Evolutionary conservation across 1,140 invertebrate genomes (phyloP), one percentile per base, ranked within the genome.

Genomic region (Steinernema feltiae): DNA sequence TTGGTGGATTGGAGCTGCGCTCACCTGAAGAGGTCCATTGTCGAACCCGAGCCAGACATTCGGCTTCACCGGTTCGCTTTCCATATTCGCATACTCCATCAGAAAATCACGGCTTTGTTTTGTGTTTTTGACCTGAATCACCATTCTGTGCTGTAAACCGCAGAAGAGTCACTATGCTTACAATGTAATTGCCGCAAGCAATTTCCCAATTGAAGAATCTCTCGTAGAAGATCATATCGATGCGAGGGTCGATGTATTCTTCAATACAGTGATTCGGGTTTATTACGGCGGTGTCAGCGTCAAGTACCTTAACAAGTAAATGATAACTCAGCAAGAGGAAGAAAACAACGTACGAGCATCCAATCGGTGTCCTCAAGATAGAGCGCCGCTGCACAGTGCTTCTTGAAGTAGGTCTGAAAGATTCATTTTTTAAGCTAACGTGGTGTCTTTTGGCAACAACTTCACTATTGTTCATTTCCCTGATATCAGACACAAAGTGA

Each of bases 391-490:
- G 84, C 84, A 74, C 85, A 85, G 73, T 85, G 84, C 69, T 85
- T 85, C 74, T 84, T 83, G 75, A 86, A 86, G 75, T 83, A 85
- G 35, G 85, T 75, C 81, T 84, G 48, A 78, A 83, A 83, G 30
- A 48, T 48, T n/a, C n/a, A n/a, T n/a, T n/a, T n/a, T n/a, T n/a
- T n/a, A n/a, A n/a, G n/a, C n/a, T n/a, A n/a, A n/a, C n/a, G n/a
- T n/a, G n/a, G n/a, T n/a, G n/a, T n/a, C n/a, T n/a, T n/a, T n/a
- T n/a, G n/a, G n/a, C n/a, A n/a, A n/a, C n/a, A n/a, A n/a, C n/a
- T n/a, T n/a, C n/a, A n/a, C n/a, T n/a, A n/a, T n/a, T n/a, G n/a
- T n/a, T n/a, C n/a, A n/a, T n/a, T n/a, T n/a, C n/a, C n/a, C n/a
- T n/a, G n/a, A n/a, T n/a, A n/a, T n/a, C n/a, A n/a, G n/a, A n/a